phyloP scores from a whole-genome alignment of 2,888 invertebrate genomes.

The Hipparchia sbordonii region DNA sequence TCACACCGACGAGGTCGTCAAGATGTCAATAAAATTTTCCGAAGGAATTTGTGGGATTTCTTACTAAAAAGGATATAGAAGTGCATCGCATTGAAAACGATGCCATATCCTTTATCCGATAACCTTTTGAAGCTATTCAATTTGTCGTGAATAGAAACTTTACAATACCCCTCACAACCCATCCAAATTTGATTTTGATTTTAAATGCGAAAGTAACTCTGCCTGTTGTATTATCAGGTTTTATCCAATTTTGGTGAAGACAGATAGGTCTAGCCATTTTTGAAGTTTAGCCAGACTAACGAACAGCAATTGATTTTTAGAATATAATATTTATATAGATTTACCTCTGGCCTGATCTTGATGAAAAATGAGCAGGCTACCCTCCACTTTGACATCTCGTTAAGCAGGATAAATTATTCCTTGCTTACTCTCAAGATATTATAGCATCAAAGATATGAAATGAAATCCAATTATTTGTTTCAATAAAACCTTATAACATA shows the following conservation, averaged over 20 bases:
- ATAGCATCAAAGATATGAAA: slow-evolving; percentile 15
- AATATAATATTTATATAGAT: too few relatives aligned
- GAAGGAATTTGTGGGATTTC: slow-evolving; percentile 6
- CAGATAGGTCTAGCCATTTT: too few relatives aligned
- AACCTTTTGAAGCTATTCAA: slow-evolving; percentile 11
- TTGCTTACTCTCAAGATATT: neutral
- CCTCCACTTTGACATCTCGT: slow-evolving; percentile 26
- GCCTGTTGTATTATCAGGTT: too few relatives aligned
- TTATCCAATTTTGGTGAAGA: too few relatives aligned
- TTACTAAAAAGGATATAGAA: slow-evolving; percentile 6
- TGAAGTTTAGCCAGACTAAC: too few relatives aligned
- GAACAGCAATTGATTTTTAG: too few relatives aligned
- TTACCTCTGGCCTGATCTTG: slow-evolving; percentile 15
- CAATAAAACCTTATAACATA: neutral
- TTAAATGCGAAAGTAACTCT: too few relatives aligned
- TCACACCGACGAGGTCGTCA: neutral
- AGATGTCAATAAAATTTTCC: slow-evolving; percentile 8
- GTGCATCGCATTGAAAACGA: slow-evolving; percentile 3
- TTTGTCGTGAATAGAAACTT: slow-evolving; percentile 5
- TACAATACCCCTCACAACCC: neutral
- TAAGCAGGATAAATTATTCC: slow-evolving; percentile 32
- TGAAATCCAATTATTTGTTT: slow-evolving; percentile 17
- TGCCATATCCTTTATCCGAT: slow-evolving; percentile 3
- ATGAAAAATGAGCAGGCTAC: slow-evolving; percentile 29
- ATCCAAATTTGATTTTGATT: too few relatives aligned